These are phyloP conservation scores for Caloenas nicobarica DNA, from an alignment of 2,113 vertebrate species.

Conservation along the genomic window DNA sequence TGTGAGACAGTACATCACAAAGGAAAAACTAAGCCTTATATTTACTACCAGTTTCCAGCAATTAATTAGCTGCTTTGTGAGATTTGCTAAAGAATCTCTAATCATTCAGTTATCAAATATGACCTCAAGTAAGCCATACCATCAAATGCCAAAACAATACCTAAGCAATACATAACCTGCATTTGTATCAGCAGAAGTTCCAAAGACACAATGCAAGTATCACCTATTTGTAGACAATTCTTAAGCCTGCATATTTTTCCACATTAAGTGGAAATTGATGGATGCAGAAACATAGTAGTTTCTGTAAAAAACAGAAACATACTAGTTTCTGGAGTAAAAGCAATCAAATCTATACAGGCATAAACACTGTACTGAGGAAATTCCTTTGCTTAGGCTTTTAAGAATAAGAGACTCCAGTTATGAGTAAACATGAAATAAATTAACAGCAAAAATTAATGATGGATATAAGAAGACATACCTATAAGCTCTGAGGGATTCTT, in stretches of 20 bases:
- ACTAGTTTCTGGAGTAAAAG: neutral
- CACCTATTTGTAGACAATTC: neutral
- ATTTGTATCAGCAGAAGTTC: neutral
- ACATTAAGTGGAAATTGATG: neutral
- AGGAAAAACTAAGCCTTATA: neutral
- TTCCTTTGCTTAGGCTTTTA: neutral
- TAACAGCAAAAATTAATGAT: neutral
- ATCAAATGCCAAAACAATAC: neutral
- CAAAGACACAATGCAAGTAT: neutral
- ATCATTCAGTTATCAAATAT: neutral
- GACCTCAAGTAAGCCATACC: neutral
- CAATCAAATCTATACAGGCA: neutral
- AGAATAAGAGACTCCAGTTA: neutral
- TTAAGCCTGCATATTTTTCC: neutral
- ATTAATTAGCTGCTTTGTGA: neutral
- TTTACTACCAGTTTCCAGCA: neutral
- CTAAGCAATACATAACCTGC: neutral
- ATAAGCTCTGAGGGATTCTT: conserved; percentile 94
- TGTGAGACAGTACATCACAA: neutral
- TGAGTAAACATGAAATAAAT: neutral
- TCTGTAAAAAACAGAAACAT: neutral
- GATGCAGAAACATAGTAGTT: neutral
- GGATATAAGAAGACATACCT: conserved; percentile 73
- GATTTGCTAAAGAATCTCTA: neutral
- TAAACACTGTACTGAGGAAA: neutral